Evolutionary conservation across 2,113 vertebrate genomes (phyloP).

Genomic region (Nycticebus coucang): DNA sequence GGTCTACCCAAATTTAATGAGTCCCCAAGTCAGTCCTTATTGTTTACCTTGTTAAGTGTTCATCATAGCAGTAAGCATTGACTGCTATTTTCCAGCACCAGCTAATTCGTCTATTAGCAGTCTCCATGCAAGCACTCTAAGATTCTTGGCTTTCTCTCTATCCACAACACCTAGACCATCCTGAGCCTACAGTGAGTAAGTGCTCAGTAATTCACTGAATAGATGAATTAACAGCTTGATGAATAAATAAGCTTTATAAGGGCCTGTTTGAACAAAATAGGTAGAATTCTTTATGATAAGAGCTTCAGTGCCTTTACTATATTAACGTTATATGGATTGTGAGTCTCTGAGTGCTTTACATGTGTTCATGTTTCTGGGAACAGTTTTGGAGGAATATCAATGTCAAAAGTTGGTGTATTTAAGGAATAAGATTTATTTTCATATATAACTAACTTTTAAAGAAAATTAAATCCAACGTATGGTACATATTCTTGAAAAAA

Average conservation of each 20-base stretch:
- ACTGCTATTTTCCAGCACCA: not conserved
- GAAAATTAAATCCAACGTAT: not conserved
- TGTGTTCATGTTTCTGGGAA: not conserved
- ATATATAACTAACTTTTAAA: not conserved
- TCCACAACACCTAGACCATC: not conserved
- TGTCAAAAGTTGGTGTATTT: not conserved
- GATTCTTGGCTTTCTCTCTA: not conserved
- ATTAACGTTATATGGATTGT: not conserved
- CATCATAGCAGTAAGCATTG: not conserved
- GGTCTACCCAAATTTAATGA: not conserved
- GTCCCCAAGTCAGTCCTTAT: not conserved
- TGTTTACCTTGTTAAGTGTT: not conserved
- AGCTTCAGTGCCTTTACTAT: not conserved
- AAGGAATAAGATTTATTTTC: slow-evolving; percentile 26
- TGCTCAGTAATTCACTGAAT: not conserved
- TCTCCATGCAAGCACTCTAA: not conserved
- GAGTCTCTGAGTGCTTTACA: not conserved
- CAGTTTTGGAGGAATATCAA: not conserved
- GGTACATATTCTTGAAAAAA: not conserved
- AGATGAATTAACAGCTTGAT: not conserved
- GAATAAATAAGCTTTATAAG: not conserved
- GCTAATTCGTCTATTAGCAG: not conserved
- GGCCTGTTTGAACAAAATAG: not conserved
- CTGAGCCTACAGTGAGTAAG: not conserved
- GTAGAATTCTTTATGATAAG: not conserved